Base-by-base conservation (phyloP, 2,113 vertebrate genomes). In the Cercocebus atys region DNA sequence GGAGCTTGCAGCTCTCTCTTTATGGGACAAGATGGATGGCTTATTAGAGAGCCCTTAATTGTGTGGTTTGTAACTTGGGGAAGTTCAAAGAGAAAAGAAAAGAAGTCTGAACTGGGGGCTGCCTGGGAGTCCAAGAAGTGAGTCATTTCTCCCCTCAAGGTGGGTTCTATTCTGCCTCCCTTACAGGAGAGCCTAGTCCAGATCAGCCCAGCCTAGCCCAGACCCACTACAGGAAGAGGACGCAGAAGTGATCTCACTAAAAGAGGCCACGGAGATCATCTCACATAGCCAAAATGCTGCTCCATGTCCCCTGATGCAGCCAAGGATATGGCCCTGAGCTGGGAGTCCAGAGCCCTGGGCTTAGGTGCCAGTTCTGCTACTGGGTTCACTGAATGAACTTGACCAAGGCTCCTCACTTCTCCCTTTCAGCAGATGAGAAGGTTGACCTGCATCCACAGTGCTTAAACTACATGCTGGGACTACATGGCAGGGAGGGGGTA, bases 11-110 rank as follows among this genome's bases (percentile, higher is more conserved):
- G 82, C 96, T 94, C 98, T 98, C 90, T 98, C 98, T 98, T 96
- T 97, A 75, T 97, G 90, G 96, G 97, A 97, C 95, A 97, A 98
- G 98, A 98, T 22, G 79, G 98, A 99, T 98, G 98, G 98, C 97
- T 98, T 98, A 98, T 98, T 98, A 99, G 97, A 35, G 66, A 98
- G 82, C 38, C 79, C 97, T 98, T 99, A 98, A 99, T 99, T 98
- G 98, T 96, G 97, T 97, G 96, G 97, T 98, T 98, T 98, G 98
- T 98, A 98, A 98, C 98, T 98, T 97, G 93, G 84, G 89, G 76
- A 99, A 98, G 97, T 89, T 95, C 92, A 94, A 97, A 90, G 88
- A 92, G 93, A 94, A 95, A 88, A 87, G 87, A 73, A 85, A 93
- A 90, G 47, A 85, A 88, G 43, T 80, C 59, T 86, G 80, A 86